Percentiles rank a stretch among this genome's conserved stretches.
These are phyloP conservation scores for Ageneiosus marmoratus DNA, from an alignment of 2,113 vertebrate species.

Conservation along the genomic window DNA sequence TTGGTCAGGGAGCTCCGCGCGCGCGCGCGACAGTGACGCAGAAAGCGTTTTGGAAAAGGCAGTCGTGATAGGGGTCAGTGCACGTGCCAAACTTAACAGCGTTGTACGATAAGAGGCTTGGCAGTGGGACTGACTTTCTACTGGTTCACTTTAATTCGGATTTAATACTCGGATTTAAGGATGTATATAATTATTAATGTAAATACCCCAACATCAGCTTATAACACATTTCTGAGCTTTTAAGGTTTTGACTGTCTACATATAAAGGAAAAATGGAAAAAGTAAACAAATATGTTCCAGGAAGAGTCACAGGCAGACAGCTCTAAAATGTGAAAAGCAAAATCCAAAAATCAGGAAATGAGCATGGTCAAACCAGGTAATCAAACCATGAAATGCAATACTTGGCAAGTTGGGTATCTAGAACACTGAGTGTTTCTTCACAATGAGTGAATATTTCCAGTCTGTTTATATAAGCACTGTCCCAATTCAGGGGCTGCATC, in stretches of 20 bases:
- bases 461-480: too few relatives aligned
- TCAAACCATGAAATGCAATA: too few relatives aligned
- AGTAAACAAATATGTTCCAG: too few relatives aligned
- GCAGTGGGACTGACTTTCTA: neutral
- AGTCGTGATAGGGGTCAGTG: neutral
- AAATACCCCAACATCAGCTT: neutral
- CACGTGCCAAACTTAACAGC: neutral
- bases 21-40: slow-evolving; percentile 20
- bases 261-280: neutral
- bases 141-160: neutral
- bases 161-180: neutral
- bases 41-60: neutral
- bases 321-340: too few relatives aligned
- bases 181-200: neutral
- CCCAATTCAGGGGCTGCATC: too few relatives aligned
- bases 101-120: neutral
- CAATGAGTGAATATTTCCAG: too few relatives aligned
- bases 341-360: too few relatives aligned
- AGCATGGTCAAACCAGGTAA: too few relatives aligned
- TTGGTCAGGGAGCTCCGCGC: neutral
- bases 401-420: too few relatives aligned
- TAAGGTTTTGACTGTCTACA: neutral
- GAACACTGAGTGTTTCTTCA: too few relatives aligned
- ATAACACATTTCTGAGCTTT: too few relatives aligned
- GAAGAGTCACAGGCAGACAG: too few relatives aligned